A percentile compares a stretch with the other conserved stretches of the same genome.
phyloP scores from a whole-genome alignment of 2,888 invertebrate genomes.

The Rhopalosiphum nymphaeae region DNA sequence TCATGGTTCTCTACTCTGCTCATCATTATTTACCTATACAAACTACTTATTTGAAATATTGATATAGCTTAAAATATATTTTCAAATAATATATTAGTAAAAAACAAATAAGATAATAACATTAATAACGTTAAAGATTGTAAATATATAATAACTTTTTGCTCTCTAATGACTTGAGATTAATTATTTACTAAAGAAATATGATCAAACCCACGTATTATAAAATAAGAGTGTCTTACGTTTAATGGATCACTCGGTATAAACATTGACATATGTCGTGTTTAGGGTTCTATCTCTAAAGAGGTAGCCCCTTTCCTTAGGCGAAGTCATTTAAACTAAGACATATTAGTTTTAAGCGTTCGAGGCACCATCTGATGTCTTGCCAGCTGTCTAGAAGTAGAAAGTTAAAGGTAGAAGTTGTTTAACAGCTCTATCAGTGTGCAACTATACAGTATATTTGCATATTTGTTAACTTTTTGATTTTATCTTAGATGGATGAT shows the following conservation, averaged over 20 bases:
- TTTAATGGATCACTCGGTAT: not conserved
- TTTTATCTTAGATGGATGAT: not conserved
- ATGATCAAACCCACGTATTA: too few species aligned
- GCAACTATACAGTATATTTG: not conserved
- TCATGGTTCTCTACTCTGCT: too few species aligned
- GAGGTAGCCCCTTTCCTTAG: not conserved
- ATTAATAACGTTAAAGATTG: too few species aligned
- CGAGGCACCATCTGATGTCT: not conserved
- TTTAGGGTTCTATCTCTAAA: not conserved
- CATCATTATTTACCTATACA: too few species aligned
- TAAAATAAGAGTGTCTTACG: too few species aligned
- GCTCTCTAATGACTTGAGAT: too few species aligned
- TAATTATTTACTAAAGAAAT: too few species aligned
- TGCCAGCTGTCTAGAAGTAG: not conserved
- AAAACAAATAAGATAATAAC: too few species aligned
- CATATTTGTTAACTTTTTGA: not conserved
- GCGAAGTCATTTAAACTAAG: not conserved
- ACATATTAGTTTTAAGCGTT: not conserved
- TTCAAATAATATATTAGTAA: too few species aligned
- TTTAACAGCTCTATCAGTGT: not conserved
- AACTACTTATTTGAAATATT: too few species aligned
- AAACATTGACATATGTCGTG: not conserved
- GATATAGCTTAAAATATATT: too few species aligned
- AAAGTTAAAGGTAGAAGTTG: not conserved
- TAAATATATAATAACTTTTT: too few species aligned